Base-by-base conservation (phyloP, 1,140 invertebrate species). In the Harpegnathos saltator region DNA sequence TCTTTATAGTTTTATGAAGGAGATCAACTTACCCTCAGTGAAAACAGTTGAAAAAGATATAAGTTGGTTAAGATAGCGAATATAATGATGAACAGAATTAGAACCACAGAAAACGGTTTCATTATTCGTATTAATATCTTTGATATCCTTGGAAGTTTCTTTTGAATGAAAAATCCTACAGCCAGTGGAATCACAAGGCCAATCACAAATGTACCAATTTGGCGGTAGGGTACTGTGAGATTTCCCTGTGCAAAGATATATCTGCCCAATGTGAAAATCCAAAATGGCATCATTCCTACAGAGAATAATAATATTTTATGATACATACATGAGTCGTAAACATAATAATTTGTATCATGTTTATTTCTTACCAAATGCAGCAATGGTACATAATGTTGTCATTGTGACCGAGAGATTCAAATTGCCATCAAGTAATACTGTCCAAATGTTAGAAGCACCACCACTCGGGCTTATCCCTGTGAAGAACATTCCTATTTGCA, bases 381-480 rank as follows among this genome's bases (percentile, higher is more conserved):
- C 95, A n/a, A 98, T 89, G 22, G 97, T 98, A 81, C 97, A 97
- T 66, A 99, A 95, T 26, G 98, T 97, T 0, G 98, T 99, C 98
- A 99, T 98, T 7, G 98, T 97, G 71, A 99, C 96, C 0, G 97
- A 98, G 7, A 99, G 95, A 94, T 98, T 96, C 0, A 99, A 95
- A 94, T 99, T 99, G 7, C 98, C 98, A 48, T 96, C 97, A 0
- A 99, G 93, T 44, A 98, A 95, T 80, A 97, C 96, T 0, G 98
- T 98, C 98, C 98, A 99, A 87, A 99, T 98, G 92, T 99, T 99
- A n/a, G 98, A 99, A 14, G 98, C 98, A 1, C 98, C 98, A 1
- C 98, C 98, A 44, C 97, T 98, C 17, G 98, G 98, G 75, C 97
- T 96, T 63, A 98, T 97, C 0, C 98, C 98, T 2, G 97, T 97